A percentile compares a stretch with the other conserved stretches of the same genome.
Evolutionary conservation across 1,140 invertebrate genomes (phyloP).

Genomic region (Orchesella cincta): DNA sequence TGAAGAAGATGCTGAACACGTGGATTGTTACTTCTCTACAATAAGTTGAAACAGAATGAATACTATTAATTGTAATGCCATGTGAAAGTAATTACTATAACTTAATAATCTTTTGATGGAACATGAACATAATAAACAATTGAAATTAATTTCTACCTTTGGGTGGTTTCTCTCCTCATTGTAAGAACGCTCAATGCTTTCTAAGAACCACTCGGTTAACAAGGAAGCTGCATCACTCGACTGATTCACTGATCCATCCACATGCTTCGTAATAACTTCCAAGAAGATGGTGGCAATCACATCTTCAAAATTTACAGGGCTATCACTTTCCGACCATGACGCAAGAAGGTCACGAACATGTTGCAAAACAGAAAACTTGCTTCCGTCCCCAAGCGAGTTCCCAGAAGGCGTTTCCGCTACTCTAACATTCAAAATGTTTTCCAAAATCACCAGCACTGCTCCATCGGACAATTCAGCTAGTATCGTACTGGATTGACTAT

Average conservation of each 20-base stretch:
- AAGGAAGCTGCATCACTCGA: conserved; percentile 19
- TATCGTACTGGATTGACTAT: not conserved
- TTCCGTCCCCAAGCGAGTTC: not conserved
- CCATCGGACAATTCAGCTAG: conserved; percentile 22
- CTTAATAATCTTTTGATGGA: too few relatives aligned
- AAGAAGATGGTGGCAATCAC: conserved; percentile 35
- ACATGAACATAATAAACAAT: too few relatives aligned
- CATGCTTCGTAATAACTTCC: conserved; percentile 39
- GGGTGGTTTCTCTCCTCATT: conserved; percentile 62
- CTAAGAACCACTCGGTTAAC: conserved; percentile 45
- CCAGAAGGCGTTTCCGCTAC: not conserved
- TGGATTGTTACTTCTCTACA: conserved; percentile 63
- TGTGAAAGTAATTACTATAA: too few relatives aligned
- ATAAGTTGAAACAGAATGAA: not conserved
- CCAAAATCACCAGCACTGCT: conserved; percentile 27
- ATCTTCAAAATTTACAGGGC: conserved; percentile 29
- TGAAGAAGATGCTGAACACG: conserved; percentile 63
- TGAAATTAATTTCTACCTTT: too few relatives aligned
- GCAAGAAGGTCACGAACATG: conserved; percentile 17
- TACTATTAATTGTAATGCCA: too few relatives aligned
- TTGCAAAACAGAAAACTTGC: not conserved
- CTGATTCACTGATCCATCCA: conserved; percentile 22
- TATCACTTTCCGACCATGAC: not conserved
- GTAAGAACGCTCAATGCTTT: conserved; percentile 45
- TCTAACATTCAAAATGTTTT: conserved; percentile 43